Evolutionary conservation across 2,797 vertebrate species (phyloP), one percentile per base, ranked within the genome.

Genomic region (Poeciliopsis gracilis): DNA sequence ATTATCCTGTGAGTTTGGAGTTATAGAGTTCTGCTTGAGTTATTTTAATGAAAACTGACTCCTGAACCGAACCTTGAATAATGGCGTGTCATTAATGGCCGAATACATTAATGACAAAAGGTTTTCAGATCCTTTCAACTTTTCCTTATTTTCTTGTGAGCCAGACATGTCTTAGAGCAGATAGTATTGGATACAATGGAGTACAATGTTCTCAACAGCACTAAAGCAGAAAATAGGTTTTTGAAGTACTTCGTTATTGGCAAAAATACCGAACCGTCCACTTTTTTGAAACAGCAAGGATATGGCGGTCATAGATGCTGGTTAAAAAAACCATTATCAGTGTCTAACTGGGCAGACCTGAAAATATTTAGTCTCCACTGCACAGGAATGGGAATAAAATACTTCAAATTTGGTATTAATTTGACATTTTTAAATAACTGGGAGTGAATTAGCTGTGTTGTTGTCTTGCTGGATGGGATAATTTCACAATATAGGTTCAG

Each of bases 31-130:
- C 67, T 75, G 72, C 59, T 76, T 79, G 28, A 70, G 67, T 66
- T 74, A 43, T 82, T 81, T 79, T 66, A 72, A 79, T 80, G 23
- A 78, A 79, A 78, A 77, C 1, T 3, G 59, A 82, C 8, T 59
- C 16, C n/a, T 66, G 63, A 78, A 73, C 53, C 55, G 41, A 72
- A 59, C 47, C 55, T 72, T 59, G 74, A 76, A 70, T 76, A 70
- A n/a, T 69, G 3, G 12, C 41, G 1, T 4, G 20, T 15, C 25
- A 49, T 57, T 43, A 53, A 75, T 59, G 73, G 28, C 16, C 15
- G 38, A 59, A 49, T 38, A 59, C 71, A 61, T 15, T 45, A 11
- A 53, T 16, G 23, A 6, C 49, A 20, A n/a, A 33, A 75, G 25
- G 13, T 57, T 69, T 46, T 47, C 4, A 30, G 15, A 45, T 1